Conservation (phyloP, 2,113 vertebrate species). For the Melanocharis versteri region DNA sequence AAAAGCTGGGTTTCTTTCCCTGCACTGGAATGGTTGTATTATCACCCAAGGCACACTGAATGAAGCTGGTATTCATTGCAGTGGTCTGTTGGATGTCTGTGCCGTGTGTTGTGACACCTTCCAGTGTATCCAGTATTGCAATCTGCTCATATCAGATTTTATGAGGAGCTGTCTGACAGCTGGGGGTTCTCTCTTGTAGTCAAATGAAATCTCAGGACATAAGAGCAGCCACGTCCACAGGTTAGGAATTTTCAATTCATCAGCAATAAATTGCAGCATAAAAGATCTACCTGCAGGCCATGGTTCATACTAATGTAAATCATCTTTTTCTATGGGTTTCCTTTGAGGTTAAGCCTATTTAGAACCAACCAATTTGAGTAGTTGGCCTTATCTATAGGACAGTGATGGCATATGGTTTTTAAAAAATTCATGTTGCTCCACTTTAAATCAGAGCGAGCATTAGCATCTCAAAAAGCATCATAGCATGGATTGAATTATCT, state of each 20-base stretch:
- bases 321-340: not conserved
- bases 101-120: not conserved
- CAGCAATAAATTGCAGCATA: not conserved
- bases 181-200: not conserved
- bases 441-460: constrained; percentile 9
- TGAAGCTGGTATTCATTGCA: not conserved
- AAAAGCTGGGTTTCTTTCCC: not conserved
- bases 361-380: not conserved
- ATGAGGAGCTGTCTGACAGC: not conserved
- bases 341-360: not conserved
- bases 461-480: constrained; percentile 41
- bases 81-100: not conserved
- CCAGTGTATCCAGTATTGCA: not conserved
- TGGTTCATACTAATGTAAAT: not conserved
- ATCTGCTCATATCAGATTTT: not conserved
- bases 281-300: not conserved
- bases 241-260: not conserved
- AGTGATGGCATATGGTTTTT: constrained; percentile 1
- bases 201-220: not conserved
- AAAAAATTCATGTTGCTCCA: not conserved
- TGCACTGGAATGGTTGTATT: not conserved
- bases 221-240: not conserved
- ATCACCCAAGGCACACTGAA: not conserved
- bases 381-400: not conserved
- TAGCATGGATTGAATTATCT: constrained; percentile 21